These are phyloP conservation scores for Epizoanthus stellaris DNA, from an alignment of 92 coral and sea anemone genomes.

Conservation along the genomic window DNA sequence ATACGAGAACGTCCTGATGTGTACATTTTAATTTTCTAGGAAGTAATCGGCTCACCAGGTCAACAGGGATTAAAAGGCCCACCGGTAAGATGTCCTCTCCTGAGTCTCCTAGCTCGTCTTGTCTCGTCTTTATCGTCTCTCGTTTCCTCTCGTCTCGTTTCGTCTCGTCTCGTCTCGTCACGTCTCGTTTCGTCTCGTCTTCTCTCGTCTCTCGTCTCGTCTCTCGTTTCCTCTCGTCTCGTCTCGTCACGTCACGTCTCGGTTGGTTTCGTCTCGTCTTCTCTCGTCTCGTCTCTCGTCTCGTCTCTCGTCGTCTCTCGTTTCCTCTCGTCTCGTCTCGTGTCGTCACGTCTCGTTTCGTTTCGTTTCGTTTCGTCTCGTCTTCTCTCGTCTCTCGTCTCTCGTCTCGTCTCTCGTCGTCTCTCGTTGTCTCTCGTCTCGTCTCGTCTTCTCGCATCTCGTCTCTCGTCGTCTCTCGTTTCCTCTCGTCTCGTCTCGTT, in stretches of 20 bases:
- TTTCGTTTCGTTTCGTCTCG: neutral
- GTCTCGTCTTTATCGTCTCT: conserved; percentile 3
- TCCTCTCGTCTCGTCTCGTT: neutral
- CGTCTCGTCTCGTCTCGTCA: neutral
- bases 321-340: neutral
- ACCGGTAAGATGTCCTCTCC: neutral
- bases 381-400: neutral
- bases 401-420: neutral
- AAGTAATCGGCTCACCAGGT: too few relatives aligned
- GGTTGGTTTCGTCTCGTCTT: neutral
- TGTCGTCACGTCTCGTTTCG: neutral
- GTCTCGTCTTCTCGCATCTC: neutral
- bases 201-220: neutral
- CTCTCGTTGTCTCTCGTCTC: neutral
- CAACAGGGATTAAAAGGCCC: too few relatives aligned
- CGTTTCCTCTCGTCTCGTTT: neutral
- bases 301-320: neutral
- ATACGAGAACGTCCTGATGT: too few relatives aligned
- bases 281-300: neutral
- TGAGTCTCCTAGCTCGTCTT: neutral
- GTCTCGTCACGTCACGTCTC: neutral
- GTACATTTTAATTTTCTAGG: too few relatives aligned
- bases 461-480: neutral
- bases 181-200: neutral
- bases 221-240: too few relatives aligned